These are phyloP conservation scores for Prietella phreatophila DNA, from an alignment of 2,113 vertebrate species.

Conservation along the genomic window DNA sequence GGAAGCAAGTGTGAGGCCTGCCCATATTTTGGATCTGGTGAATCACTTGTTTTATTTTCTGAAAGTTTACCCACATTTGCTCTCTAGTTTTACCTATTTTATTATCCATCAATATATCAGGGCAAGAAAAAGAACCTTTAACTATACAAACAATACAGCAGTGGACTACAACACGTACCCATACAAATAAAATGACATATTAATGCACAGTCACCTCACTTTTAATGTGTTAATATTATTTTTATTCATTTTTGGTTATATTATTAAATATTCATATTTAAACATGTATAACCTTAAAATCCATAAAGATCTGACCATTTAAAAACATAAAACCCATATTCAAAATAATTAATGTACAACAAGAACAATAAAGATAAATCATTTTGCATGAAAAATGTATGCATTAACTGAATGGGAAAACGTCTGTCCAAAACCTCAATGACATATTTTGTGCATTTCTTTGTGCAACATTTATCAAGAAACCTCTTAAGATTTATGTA, in stretches of 20 bases:
- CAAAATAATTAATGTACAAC: too few relatives aligned
- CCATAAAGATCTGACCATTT: too few relatives aligned
- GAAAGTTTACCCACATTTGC: neutral
- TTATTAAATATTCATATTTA: too few relatives aligned
- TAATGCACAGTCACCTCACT: neutral
- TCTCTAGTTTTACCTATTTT: neutral
- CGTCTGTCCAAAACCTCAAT: too few relatives aligned
- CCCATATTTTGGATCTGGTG: slow-evolving; percentile 84
- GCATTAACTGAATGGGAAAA: neutral
- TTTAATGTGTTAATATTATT: too few relatives aligned
- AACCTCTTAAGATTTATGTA: too few relatives aligned
- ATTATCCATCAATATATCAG: neutral
- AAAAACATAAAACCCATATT: too few relatives aligned
- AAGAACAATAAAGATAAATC: neutral
- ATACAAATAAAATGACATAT: neutral
- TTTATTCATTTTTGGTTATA: too few relatives aligned
- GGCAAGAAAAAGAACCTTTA: neutral
- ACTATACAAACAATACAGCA: neutral
- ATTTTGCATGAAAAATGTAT: neutral
- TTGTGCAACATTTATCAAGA: too few relatives aligned
- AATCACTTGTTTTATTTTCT: neutral
- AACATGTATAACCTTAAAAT: too few relatives aligned
- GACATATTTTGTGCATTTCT: too few relatives aligned
- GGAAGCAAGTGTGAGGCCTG: slow-evolving; percentile 82
- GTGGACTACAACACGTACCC: too few relatives aligned